phyloP scores from a whole-genome alignment of 30 jellyfish, hydroid and myxozoan species.

The Chrysaora quinquecirrha region DNA sequence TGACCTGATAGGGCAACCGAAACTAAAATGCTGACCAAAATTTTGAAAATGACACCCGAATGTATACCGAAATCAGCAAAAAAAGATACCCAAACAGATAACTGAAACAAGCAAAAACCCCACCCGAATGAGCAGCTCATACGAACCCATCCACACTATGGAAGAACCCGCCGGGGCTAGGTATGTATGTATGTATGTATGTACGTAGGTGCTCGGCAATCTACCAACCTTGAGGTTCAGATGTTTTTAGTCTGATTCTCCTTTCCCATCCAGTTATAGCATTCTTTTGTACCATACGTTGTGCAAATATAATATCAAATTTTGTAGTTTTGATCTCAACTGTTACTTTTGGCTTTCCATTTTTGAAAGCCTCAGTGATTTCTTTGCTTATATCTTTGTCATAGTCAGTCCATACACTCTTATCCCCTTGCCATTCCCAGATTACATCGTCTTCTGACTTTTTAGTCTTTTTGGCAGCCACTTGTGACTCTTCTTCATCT shows the following conservation, averaged over 20 bases:
- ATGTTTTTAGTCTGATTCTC: slow-evolving; percentile 57
- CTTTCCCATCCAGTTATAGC: slow-evolving; percentile 82
- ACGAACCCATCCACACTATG: too few species aligned
- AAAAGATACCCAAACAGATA: too few species aligned
- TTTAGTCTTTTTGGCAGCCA: slow-evolving; percentile 3
- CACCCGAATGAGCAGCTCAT: too few species aligned
- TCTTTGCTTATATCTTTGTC: slow-evolving; percentile 48
- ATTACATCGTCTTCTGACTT: background rate
- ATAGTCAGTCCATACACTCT: slow-evolving; percentile 61
- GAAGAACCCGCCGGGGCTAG: too few species aligned
- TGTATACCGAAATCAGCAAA: too few species aligned
- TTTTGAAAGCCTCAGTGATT: slow-evolving; percentile 55
- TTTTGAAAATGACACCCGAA: too few species aligned
- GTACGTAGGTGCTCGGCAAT: too few species aligned
- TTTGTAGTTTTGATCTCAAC: slow-evolving; percentile 39
- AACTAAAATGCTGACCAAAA: too few species aligned
- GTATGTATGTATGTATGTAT: too few species aligned
- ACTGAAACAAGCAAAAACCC: too few species aligned
- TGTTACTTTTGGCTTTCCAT: slow-evolving; percentile 50
- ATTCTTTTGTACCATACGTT: slow-evolving; percentile 92
- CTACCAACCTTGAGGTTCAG: slow-evolving; percentile 42
- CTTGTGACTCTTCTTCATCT: background rate
- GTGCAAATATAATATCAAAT: slow-evolving; percentile 73
- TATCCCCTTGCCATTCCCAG: slow-evolving; percentile 94
- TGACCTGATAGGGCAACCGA: too few species aligned